phyloP scores from a whole-genome alignment of 2,797 vertebrate genomes.

The Botia almorhae region DNA sequence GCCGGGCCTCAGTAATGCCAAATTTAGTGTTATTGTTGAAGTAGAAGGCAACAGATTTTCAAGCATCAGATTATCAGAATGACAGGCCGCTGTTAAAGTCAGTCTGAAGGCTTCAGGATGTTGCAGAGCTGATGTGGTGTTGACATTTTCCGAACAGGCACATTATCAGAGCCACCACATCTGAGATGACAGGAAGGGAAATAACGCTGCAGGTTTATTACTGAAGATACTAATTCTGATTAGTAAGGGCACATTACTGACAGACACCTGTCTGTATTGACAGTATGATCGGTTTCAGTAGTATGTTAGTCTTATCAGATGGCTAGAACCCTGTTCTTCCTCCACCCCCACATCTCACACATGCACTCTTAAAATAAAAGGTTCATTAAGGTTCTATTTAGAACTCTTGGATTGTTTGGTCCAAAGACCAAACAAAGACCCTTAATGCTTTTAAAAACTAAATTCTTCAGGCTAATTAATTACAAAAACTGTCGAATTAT shows the following conservation, averaged over 20 bases:
- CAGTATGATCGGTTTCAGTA: background rate
- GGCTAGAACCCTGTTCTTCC: background rate
- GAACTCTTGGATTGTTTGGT: too few relatives aligned
- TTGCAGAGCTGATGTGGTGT: slow-evolving; percentile 28
- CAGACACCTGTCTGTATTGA: slow-evolving; percentile 1
- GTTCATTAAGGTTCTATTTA: too few relatives aligned
- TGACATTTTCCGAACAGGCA: slow-evolving; percentile 41
- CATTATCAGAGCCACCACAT: slow-evolving; percentile 46
- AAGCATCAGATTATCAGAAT: slow-evolving; percentile 30
- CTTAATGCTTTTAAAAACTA: too few relatives aligned
- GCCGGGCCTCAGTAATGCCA: background rate
- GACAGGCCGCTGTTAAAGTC: slow-evolving; percentile 31
- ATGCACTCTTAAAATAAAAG: background rate
- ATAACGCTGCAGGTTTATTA: slow-evolving; percentile 46
- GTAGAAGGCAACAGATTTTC: slow-evolving; percentile 6
- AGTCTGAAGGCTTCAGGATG: slow-evolving; percentile 13
- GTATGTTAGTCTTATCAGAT: slow-evolving; percentile 18
- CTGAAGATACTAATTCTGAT: slow-evolving; percentile 27
- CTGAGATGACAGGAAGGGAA: slow-evolving; percentile 44
- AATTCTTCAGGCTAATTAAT: background rate
- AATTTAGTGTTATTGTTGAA: background rate
- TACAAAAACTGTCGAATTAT: background rate
- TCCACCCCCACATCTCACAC: background rate
- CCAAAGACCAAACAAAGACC: too few relatives aligned
- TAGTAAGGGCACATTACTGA: slow-evolving; percentile 14